Evolutionary conservation across 2,797 vertebrate species (phyloP).

Genomic region (Catharus ustulatus): DNA sequence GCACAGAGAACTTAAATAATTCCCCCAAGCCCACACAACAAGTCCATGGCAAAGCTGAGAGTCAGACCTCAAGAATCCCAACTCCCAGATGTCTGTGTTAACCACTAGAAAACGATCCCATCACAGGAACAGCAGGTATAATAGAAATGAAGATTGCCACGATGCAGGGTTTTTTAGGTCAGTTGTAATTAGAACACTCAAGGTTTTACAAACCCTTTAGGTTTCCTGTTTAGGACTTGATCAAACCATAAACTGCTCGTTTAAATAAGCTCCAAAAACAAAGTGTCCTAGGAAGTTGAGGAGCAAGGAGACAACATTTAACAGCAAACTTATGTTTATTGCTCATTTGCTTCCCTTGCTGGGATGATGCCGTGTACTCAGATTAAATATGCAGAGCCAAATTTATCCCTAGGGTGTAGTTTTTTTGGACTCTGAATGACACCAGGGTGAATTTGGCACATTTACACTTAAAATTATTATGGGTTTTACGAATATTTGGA

Average conservation of each 20-base stretch:
- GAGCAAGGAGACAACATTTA: slow-evolving; percentile 60
- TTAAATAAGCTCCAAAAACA: slow-evolving; percentile 71
- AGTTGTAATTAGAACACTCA: slow-evolving; percentile 58
- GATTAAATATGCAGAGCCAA: slow-evolving; percentile 66
- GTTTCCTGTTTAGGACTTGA: slow-evolving; percentile 67
- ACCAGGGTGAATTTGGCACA: slow-evolving; percentile 67
- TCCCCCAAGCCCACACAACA: slow-evolving; percentile 66
- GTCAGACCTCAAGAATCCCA: not conserved
- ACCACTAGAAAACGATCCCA: slow-evolving; percentile 35
- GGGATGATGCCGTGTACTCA: slow-evolving; percentile 55
- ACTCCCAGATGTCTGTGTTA: slow-evolving; percentile 43
- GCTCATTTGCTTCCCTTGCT: slow-evolving; percentile 30
- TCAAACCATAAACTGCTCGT: slow-evolving; percentile 66
- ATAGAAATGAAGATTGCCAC: slow-evolving; percentile 48
- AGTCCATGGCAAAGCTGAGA: slow-evolving; percentile 41
- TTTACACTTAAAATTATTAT: slow-evolving; percentile 71
- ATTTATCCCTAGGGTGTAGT: slow-evolving; percentile 64
- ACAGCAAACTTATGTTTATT: slow-evolving; percentile 55
- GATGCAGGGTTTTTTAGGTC: not conserved
- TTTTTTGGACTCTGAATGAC: slow-evolving; percentile 61
- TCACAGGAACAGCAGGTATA: slow-evolving; percentile 39
- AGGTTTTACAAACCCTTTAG: slow-evolving; percentile 54
- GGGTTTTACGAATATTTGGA: slow-evolving; percentile 63
- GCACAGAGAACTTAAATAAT: slow-evolving; percentile 53
- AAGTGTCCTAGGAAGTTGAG: slow-evolving; percentile 54